Evolutionary conservation across 2,888 invertebrate species (phyloP), one percentile per base, ranked within the genome.

Genomic region (Chironomus tentans): DNA sequence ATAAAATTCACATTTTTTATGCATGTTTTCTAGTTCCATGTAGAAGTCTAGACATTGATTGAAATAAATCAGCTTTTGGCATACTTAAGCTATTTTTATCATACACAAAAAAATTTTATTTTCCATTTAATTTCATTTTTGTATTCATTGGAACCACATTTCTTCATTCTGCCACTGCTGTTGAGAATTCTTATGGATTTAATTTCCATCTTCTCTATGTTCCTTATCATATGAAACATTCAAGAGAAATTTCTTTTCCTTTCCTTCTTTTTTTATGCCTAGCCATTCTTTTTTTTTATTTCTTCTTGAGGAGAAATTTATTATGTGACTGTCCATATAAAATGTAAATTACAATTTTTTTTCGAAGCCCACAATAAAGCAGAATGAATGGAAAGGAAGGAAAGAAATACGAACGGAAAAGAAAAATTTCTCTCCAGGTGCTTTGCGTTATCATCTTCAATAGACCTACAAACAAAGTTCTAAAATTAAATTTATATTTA

Each of bases 331-430:
- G 18, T 24, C 13, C 24, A 71, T 21, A 21, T 56, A 71, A 71
- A 72, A 72, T 62, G 72, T 72, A 72, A 62, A 72, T 72, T 72
- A 72, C 72, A 62, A 28, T 62, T 56, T 56, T 56, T 56, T 15
- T 7, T 56, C 10, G 10, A 10, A 10, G 38, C 38, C 38, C 38
- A 38, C 38, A 38, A 38, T 38, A 38, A 38, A 38, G 38, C 38
- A 38, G 38, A 38, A 7, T 38, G 38, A 38, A 38, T 28, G 38
- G 2, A 38, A 38, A 38, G 10, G 4, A 38, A 38, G 7, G 38
- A 10, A 38, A 38, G 28, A 28, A 28, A 28, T 28, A 28, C 28
- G 28, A 28, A 28, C 28, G 7, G 38, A 10, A 38, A 38, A 38
- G 10, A 56, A 18, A 56, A 15, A 56, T 15, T 56, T 56, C 15